Conservation (phyloP, 2,113 vertebrate species). For the Struthio camelus region DNA sequence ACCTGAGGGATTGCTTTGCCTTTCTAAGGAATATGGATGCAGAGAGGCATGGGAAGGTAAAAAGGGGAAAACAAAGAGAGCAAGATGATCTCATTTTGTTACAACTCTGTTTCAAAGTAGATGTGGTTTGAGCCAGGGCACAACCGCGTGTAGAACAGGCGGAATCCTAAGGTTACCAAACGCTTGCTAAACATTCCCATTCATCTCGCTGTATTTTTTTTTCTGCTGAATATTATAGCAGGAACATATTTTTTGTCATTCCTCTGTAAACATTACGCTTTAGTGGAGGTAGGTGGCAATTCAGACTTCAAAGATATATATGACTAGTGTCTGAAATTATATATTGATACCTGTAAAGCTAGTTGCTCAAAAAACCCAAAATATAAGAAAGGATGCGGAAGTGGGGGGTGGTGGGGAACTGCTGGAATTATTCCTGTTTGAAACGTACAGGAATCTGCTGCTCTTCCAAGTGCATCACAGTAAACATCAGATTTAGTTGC, state of each 20-base stretch:
- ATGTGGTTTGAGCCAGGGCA: neutral
- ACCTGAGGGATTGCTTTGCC: neutral
- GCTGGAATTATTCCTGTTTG: neutral
- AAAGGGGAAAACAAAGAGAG: neutral
- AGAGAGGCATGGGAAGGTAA: neutral
- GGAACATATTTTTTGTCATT: neutral
- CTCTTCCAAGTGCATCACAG: neutral
- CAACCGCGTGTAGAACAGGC: neutral
- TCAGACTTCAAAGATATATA: neutral
- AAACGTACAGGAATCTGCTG: neutral
- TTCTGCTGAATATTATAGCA: neutral
- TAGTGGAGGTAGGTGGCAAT: neutral
- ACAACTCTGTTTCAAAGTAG: neutral
- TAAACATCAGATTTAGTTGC: neutral
- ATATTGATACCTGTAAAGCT: neutral
- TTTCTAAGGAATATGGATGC: neutral
- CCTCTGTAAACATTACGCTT: neutral
- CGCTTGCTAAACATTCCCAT: neutral
- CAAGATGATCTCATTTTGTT: neutral
- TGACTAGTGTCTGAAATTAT: neutral
- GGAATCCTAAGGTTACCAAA: neutral
- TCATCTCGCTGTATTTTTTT: neutral
- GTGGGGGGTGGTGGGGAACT: accelerated
- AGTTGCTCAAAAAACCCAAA: neutral
- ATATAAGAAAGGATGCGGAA: neutral